A percentile compares a stretch with the other conserved stretches of the same genome.
These are phyloP conservation scores for Ammospiza nelsoni DNA, from an alignment of 2,113 vertebrate genomes.

Conservation along the genomic window DNA sequence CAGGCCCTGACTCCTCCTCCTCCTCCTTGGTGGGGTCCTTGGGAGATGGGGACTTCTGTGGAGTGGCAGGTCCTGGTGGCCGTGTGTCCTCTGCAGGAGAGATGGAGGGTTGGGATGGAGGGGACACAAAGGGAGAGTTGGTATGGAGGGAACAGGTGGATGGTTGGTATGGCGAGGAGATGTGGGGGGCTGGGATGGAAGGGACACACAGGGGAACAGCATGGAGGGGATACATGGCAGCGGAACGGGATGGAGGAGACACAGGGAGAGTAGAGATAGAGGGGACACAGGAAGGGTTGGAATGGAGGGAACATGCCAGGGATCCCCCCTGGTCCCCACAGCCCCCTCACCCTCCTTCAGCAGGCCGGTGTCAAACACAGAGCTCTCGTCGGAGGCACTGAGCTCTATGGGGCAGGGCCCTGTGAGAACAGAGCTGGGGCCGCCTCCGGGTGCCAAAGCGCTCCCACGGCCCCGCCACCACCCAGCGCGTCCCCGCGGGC, in stretches of 20 bases:
- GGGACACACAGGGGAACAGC: background rate
- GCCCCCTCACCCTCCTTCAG: constrained; percentile 15
- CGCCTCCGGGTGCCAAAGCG: background rate
- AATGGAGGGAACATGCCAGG: background rate
- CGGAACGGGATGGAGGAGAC: background rate
- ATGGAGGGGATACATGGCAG: background rate
- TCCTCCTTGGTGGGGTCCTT: background rate
- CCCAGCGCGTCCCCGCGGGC: background rate
- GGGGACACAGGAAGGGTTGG: background rate
- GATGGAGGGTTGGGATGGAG: background rate
- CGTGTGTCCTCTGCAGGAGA: background rate
- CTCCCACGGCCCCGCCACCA: constrained; percentile 34
- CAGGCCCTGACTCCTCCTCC: background rate
- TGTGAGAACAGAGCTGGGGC: background rate
- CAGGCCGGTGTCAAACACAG: background rate
- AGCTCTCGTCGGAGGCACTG: background rate
- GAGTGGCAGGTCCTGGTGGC: background rate
- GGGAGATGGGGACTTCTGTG: background rate
- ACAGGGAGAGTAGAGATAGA: background rate
- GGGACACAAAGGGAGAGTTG: background rate
- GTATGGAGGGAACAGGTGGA: background rate
- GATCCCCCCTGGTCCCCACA: background rate
- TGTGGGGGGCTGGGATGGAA: background rate
- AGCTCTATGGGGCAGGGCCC: background rate
- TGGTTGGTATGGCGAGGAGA: background rate